Conservation (phyloP, 2,113 vertebrate genomes). For the Paradoxurus hermaphroditus region DNA sequence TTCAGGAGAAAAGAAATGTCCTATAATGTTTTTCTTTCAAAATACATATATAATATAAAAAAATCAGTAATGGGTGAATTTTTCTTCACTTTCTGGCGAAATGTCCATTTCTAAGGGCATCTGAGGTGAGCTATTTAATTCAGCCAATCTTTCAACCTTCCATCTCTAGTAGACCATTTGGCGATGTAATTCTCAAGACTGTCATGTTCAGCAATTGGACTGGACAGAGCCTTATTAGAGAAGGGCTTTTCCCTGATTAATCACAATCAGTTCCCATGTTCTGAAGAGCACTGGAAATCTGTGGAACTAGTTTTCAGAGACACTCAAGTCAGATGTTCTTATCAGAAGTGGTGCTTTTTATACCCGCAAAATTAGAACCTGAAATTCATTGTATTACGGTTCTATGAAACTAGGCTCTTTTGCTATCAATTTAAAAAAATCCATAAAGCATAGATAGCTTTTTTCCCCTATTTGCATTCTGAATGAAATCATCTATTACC, state of each 20-base stretch:
- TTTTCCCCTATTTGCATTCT: neutral
- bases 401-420: neutral
- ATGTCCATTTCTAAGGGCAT: conserved; percentile 59
- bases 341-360: conserved; percentile 66
- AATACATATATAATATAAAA: conserved; percentile 48
- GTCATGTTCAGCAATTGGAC: conserved; percentile 75
- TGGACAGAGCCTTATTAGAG: conserved; percentile 75
- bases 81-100: conserved; percentile 41
- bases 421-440: conserved; percentile 22
- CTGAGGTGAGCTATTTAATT: conserved; percentile 67
- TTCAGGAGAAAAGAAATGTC: neutral
- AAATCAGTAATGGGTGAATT: conserved; percentile 51
- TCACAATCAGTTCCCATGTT: conserved; percentile 73
- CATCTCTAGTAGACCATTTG: conserved; percentile 65
- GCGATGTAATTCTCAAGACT: conserved; percentile 71
- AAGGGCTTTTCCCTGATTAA: conserved; percentile 76
- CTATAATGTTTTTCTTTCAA: conserved; percentile 51
- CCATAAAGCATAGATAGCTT: neutral
- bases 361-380: conserved; percentile 63
- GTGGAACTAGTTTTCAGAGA: conserved; percentile 70
- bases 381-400: conserved; percentile 59
- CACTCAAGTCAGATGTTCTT: conserved; percentile 67
- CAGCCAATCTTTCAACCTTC: conserved; percentile 65
- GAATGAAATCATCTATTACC: conserved; percentile 1
- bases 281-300: conserved; percentile 75